Base-by-base conservation (phyloP, 2,797 vertebrate species). In the Poecilia picta region DNA sequence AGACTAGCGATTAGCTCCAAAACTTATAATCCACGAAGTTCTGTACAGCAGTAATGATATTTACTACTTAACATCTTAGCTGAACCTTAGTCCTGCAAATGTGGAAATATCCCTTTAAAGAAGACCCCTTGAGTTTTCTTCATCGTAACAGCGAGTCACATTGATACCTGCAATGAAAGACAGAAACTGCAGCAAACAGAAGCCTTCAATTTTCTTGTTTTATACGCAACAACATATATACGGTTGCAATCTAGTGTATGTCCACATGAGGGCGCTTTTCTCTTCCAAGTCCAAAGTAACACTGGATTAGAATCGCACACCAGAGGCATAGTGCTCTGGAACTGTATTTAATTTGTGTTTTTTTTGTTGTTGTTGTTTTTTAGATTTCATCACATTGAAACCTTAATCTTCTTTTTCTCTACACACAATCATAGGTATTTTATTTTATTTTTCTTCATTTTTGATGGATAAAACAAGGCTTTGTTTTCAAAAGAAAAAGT, bases 191-290 rank as follows among this genome's bases (percentile, higher is more conserved):
- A 45, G 15, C 25, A 46, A 46, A n/a, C 25, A 46, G n/a, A 28
- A 46, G 13, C 28, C 41, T n/a, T 31, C 6, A 12, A 15, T 7
- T 16, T 13, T 71, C 39, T 25, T 43, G 20, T 39, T 43, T 25
- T 15, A 49, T 31, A 36, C 33, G 59, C 31, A 18, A 49, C 47
- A 18, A 57, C n/a, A 28, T 6, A 8, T 16, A 64, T 64, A 7
- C 20, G 33, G 33, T 28, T 78, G 75, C 71, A 80, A 0, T 80
- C 77, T 20, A 3, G 0, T 8, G 16, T 15, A 39, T 3, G 55
- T 13, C 86, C 90, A 86, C 83, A 57, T 75, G 91, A 81, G 76
- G 85, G 33, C 77, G 1, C 46, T 13, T 43, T 76, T 59, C 36
- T 43, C 73, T 12, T 2, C n/a, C 71, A 41, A 20, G 1, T 68